Percentiles rank a stretch among this genome's conserved stretches.
These are phyloP conservation scores for Malacoraja senta DNA, from an alignment of 2,797 vertebrate genomes.

Conservation along the genomic window DNA sequence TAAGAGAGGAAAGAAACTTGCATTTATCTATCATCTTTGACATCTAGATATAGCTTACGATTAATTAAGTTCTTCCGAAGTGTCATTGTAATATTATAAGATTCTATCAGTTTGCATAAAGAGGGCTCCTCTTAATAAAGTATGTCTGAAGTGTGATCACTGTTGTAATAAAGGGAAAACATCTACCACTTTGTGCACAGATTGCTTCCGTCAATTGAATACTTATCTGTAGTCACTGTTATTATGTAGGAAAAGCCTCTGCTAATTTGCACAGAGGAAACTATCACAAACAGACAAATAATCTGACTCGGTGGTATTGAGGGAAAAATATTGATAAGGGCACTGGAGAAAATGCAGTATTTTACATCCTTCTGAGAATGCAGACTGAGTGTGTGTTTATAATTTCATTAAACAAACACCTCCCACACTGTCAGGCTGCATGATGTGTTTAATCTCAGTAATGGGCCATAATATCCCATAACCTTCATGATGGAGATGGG, in stretches of 20 bases:
- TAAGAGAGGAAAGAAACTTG: too few species aligned
- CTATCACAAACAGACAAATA: background rate
- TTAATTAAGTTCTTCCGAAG: background rate
- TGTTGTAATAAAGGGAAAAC: background rate
- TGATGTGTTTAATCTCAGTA: background rate
- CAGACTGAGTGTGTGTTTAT: background rate
- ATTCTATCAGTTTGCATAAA: background rate
- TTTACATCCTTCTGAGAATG: background rate
- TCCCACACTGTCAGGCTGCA: background rate
- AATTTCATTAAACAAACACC: background rate
- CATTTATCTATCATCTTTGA: background rate
- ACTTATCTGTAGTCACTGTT: background rate
- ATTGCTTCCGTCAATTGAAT: background rate
- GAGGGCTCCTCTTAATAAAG: too few species aligned
- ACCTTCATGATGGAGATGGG: background rate
- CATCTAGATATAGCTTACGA: background rate
- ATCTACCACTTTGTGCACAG: background rate
- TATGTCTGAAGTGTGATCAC: background rate
- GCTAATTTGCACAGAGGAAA: background rate
- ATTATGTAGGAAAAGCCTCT: background rate
- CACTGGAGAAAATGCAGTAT: background rate
- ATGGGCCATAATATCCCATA: background rate
- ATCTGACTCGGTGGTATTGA: too few species aligned
- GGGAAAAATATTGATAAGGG: background rate
- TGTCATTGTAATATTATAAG: background rate